Evolutionary conservation across 2,113 vertebrate genomes (phyloP), one percentile per base, ranked within the genome.

Genomic region (Laticauda laticaudata): DNA sequence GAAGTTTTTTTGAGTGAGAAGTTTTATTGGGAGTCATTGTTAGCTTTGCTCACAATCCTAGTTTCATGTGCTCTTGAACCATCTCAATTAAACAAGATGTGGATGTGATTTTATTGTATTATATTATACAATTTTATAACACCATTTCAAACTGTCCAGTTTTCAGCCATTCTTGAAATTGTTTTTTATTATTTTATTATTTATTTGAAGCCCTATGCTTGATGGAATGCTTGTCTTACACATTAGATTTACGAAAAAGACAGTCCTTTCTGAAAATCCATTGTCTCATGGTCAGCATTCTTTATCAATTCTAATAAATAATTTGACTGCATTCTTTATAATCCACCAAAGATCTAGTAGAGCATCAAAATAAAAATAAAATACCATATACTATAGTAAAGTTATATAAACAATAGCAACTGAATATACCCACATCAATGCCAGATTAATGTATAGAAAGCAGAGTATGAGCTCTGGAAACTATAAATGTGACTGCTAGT

Each of bases 211-310:
- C 24, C 39, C 45, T 29, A 57, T 53, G 89, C 92, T 94, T 45
- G 86, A 39, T 69, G 87, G 90, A 93, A 90, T 54, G 93, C 90
- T 95, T 26, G 6, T 23, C 90, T 94, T 94, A 6, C 9, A 15
- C 90, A 24, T 21, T 10, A 14, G 61, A 81, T 59, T 45, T 87
- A 20, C 2, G 23, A 87, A 88, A 88, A 75, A 9, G 43, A 56
- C 24, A 55, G 12, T 56, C 95, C 8, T 26, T 93, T 88, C 95
- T 23, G 48, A 92, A 43, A 20, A 54, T 81, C 29, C 34, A 1
- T 88, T 56, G 55, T 61, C 55, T 61, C 9, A 2, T 86, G 45
- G 86, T 89, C 26, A 51, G 6, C 53, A 53, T 90, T 90, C 75
- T 86, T 43, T 61, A 90, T 26, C 39, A 86, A 15, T 12, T 5